Base-by-base conservation (phyloP, 2,113 vertebrate genomes). In the Okapia johnstoni region DNA sequence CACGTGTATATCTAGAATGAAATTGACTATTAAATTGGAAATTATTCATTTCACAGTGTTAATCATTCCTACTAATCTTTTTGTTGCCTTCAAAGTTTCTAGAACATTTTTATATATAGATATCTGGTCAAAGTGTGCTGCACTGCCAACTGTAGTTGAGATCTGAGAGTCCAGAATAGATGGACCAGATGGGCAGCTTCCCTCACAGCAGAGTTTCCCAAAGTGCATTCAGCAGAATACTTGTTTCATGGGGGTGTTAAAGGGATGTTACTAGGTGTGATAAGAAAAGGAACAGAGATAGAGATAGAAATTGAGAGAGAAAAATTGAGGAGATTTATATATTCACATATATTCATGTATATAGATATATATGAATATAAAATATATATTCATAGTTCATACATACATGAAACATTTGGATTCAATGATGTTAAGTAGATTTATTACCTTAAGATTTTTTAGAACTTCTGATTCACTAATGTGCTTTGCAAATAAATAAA, bases 81-180 rank as follows among this genome's bases (percentile, higher is more conserved):
- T 73, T 97, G 96, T 95, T 97, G 94, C 93, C 86, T 95, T 93
- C 94, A 94, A 97, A 98, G 94, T 98, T 98, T 97, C 93, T 80
- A 90, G 98, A 98, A 97, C 96, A 96, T 97, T 97, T 96, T 86
- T 98, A 98, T 97, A 98, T 98, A 97, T 97, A 98, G 94, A 52
- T 98, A 96, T 98, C 94, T 98, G 98, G 98, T 98, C 98, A 98
- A 98, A 98, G 97, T 97, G 96, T 98, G 96, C 88, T 97, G 96
- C 97, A 96, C 94, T 98, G 97, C 98, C 98, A 98, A 98, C 91
- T 98, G 97, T 95, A 98, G 97, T 97, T 97, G 96, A 97, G 96
- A 98, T 97, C 92, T 94, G 88, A 97, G 96, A 97, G 97, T 98
- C 98, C 97, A 98, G 98, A 98, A 98, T 98, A 98, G 98, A 98